These are phyloP conservation scores for Falco novaeseelandiae DNA, from an alignment of 2,797 vertebrate genomes.

Conservation along the genomic window DNA sequence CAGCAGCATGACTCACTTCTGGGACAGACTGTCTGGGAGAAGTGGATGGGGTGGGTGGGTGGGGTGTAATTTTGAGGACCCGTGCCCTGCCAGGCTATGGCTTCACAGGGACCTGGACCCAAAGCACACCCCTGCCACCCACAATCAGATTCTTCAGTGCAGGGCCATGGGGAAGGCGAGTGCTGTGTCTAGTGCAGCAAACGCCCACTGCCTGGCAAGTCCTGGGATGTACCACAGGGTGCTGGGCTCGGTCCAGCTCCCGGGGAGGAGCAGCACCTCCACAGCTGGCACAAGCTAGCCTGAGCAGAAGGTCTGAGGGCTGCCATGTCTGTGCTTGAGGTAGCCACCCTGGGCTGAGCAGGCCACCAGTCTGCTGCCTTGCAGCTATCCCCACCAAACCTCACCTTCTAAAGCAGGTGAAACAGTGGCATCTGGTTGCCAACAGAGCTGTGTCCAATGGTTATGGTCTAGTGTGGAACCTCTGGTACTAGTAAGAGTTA, in stretches of 20 bases:
- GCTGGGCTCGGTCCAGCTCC: neutral
- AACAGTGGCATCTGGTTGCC: neutral
- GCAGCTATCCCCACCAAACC: neutral
- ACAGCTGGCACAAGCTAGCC: neutral
- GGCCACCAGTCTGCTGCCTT: neutral
- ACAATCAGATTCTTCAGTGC: neutral
- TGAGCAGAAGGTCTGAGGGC: neutral
- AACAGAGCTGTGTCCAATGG: neutral
- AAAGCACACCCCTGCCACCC: neutral
- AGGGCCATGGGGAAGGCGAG: neutral
- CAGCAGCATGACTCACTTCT: neutral
- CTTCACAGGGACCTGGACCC: neutral
- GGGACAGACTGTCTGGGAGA: neutral
- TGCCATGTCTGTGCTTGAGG: rapidly evolving
- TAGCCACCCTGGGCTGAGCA: neutral
- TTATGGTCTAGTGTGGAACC: neutral
- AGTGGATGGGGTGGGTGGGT: rapidly evolving
- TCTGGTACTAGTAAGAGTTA: neutral
- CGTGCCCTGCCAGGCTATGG: neutral
- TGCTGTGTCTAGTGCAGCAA: neutral
- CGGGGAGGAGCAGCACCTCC: neutral
- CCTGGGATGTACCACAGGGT: rapidly evolving
- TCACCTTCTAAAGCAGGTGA: neutral
- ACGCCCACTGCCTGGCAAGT: neutral
- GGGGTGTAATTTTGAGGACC: neutral